Evolutionary conservation across 2,113 vertebrate genomes (phyloP), one percentile per base, ranked within the genome.

Genomic region (Oncorhynchus gorbuscha): DNA sequence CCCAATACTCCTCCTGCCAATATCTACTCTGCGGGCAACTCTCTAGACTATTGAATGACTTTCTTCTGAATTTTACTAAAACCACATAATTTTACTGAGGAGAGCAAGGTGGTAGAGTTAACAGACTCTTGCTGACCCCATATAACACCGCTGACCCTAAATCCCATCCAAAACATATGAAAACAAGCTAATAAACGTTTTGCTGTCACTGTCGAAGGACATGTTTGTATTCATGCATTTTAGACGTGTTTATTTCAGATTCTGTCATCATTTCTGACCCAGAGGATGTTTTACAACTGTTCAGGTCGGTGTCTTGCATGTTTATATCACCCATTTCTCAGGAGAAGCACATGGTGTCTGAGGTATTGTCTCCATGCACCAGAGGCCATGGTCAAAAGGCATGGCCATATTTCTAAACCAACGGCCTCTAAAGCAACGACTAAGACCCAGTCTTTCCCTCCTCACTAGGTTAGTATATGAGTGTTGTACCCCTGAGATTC

Each of bases 161-260:
- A 69, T 39, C 66, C 66, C 66, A 35, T 35, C 66, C 16, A 69
- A 69, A 69, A 69, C 66, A 69, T 18, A 69, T 39, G 35, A 39
- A 18, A 69, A 16, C 13, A 14, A 39, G 66, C 11, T 14, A 69
- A 69, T 35, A 69, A 69, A 69, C 32, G 8, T 26, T 39, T 69
- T 39, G 18, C 30, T 39, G 66, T 69, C 30, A 4, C 66, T 69
- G 28, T 35, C 28, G 1, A 68, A 7, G 30, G 7, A 67, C 5
- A 6, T 18, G 6, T 39, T 18, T 68, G n/a, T 61, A 8, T 7
- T 3, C 39, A 45, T 45, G 39, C 39, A 3, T 45, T 45, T 45
- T 2, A 11, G 39, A 45, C 2, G 39, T 45, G 8, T 45, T 45
- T 45, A 45, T 45, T 45, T 45, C 39, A 45, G 8, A 11, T 45